phyloP scores from a whole-genome alignment of 2,888 invertebrate species.

The Crocallis elinguaria region DNA sequence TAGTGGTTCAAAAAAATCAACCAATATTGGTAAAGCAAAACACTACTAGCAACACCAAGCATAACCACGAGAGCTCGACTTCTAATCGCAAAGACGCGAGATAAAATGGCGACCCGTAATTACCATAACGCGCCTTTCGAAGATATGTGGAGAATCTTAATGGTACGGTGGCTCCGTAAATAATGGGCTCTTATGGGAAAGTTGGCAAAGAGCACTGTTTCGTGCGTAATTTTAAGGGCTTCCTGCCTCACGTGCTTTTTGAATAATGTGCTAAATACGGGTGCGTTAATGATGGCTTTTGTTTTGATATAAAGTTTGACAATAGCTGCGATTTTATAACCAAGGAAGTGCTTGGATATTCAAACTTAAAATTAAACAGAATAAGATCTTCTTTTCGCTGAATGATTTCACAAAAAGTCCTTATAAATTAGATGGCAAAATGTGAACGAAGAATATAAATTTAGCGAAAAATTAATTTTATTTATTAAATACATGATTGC shows the following conservation, averaged over 20 bases:
- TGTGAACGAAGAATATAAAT: too few species aligned
- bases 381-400: too few species aligned
- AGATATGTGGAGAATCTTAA: conserved; percentile 85
- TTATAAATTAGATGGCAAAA: too few species aligned
- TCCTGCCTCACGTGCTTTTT: conserved; percentile 79
- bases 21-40: background rate
- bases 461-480: too few species aligned
- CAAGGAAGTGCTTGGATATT: conserved; percentile 6
- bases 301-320: conserved; percentile 57
- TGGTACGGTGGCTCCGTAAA: conserved; percentile 83
- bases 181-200: conserved; percentile 85
- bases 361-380: background rate
- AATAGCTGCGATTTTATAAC: conserved; percentile 42
- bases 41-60: conserved; percentile 43
- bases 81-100: conserved; percentile 57
- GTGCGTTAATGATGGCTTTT: conserved; percentile 67
- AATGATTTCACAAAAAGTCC: too few species aligned
- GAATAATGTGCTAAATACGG: conserved; percentile 78
- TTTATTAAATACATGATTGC: too few species aligned
- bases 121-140: conserved; percentile 84
- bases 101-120: conserved; percentile 85
- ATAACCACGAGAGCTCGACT: conserved; percentile 65
- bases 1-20: background rate
- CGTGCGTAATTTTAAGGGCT: conserved; percentile 83
- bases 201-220: conserved; percentile 83